Base-by-base conservation (phyloP, 2,113 vertebrate genomes). In the Pungitius pungitius region DNA sequence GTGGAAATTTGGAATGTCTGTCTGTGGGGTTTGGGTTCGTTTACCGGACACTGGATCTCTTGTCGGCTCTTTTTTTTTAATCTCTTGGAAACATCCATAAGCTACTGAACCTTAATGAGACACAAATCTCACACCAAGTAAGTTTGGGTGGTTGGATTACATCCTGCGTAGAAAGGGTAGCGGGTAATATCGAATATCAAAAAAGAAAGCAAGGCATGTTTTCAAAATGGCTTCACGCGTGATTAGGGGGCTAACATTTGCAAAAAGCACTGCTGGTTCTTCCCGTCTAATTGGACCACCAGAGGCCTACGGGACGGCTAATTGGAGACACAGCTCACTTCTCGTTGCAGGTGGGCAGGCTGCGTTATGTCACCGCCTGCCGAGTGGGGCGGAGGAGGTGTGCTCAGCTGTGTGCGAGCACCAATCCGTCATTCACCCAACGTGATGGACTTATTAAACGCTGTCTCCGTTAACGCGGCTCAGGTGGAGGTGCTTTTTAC, bases 381-480 rank as follows among this genome's bases (percentile, higher is more conserved):
- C 42, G 64, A 3, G 5, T 4, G 17, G 17, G 39, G n/a, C 1
- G 13, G 37, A 0, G 35, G 15, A 15, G 18, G 17, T 40, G 37
- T 24, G 35, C 15, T 47, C 26, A 76, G 45, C 47, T 69, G 12
- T 75, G 27, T 57, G 30, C 49, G 1, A 63, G 64, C 51, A 27
- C 14, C 6, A 64, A 57, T 70, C 40, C 39, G 1, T 64, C 67
- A 64, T 52, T 43, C 24, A 13, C 2, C 54, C 27, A 65, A 35
- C 33, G 26, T 20, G 43, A 14, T 26, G 37, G 61, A 39, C n/a
- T 35, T 20, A n/a, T 70, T 39, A 51, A 72, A n/a, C n/a, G n/a
- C n/a, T n/a, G n/a, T n/a, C n/a, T n/a, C n/a, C n/a, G n/a, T n/a
- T n/a, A n/a, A n/a, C n/a, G n/a, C n/a, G n/a, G n/a, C n/a, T n/a